Conservation (phyloP, 2,113 vertebrate species). For the mouse (Mus musculus) region GRCm39 chr16:43087001-43087500, state of each 20-base stretch:
- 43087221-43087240: background rate
- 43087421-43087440: conserved; percentile 30
- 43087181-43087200: background rate
- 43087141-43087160: background rate
- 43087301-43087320: conserved; percentile 13
- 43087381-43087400: background rate
- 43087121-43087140: background rate
- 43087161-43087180: too few relatives aligned
- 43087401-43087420: conserved; percentile 15
- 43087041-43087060: background rate
- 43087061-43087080: conserved; percentile 15
- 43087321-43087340: background rate
- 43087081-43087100: background rate
- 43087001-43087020: background rate
- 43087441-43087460: background rate
- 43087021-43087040: background rate
- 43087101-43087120: background rate
- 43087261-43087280: conserved; percentile 46
- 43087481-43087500: background rate
- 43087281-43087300: conserved; percentile 27
- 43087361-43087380: background rate
- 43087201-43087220: background rate
- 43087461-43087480: background rate
- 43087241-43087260: background rate
- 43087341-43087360: background rate